Conservation (phyloP, 1,140 invertebrate species). For the Papilio glaucus region DNA sequence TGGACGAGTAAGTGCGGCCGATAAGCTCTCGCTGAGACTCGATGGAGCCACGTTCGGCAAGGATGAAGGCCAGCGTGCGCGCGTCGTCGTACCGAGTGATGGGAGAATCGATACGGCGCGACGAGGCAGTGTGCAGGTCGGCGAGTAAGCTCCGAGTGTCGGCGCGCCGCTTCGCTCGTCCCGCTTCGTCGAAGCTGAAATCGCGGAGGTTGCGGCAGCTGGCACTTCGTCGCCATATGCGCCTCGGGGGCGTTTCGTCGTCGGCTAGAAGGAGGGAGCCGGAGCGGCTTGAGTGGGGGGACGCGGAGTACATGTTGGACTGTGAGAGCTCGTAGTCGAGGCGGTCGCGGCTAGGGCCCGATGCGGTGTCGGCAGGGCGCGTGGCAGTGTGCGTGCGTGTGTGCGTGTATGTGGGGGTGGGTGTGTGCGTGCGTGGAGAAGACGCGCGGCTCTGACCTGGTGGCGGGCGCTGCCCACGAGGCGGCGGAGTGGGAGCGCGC, state of each 20-base stretch:
- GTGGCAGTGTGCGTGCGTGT: conserved; percentile 70
- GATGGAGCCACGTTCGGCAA: conserved; percentile 80
- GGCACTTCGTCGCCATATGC: conserved; percentile 86
- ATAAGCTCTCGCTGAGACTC: conserved; percentile 86
- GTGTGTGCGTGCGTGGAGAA: conserved; percentile 48
- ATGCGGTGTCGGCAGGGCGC: conserved; percentile 58
- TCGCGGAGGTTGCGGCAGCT: conserved; percentile 91
- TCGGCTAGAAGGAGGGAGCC: conserved; percentile 63
- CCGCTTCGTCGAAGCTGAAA: conserved; percentile 88
- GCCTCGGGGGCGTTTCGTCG: conserved; percentile 47
- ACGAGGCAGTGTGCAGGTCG: conserved; percentile 59
- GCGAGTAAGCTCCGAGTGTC: conserved; percentile 62
- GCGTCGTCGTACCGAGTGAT: conserved; percentile 90
- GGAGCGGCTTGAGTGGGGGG: conserved; percentile 67
- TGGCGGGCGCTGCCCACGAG: conserved; percentile 64
- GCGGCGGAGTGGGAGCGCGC: conserved; percentile 83
- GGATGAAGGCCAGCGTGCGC: conserved; percentile 75
- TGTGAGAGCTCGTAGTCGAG: conserved; percentile 82
- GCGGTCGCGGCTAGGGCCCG: conserved; percentile 78
- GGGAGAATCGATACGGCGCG: conserved; percentile 86
- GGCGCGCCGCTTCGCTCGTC: conserved; percentile 84
- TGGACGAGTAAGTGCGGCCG: conserved; percentile 89
- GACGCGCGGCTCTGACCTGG: conserved; percentile 71
- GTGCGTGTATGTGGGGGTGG: conserved; percentile 65
- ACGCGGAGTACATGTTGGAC: conserved; percentile 83